Percentiles rank a stretch among this genome's conserved stretches.
Evolutionary conservation across 2,113 vertebrate species (phyloP).

Genomic region (Cygnus buccinator): DNA sequence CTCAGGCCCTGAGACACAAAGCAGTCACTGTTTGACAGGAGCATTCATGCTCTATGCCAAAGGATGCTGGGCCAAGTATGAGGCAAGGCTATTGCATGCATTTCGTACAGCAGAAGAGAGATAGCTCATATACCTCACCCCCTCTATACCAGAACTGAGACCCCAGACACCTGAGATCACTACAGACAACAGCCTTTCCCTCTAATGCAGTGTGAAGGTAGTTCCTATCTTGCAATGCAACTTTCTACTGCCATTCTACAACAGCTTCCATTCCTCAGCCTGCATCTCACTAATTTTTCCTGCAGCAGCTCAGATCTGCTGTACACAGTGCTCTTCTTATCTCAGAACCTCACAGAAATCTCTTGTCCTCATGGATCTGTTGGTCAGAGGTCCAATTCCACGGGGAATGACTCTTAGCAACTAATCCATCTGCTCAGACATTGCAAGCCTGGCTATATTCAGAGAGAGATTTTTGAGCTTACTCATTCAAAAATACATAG

Average conservation of each 20-base stretch:
- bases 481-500: background rate
- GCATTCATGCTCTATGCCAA: slow-evolving; percentile 22
- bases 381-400: background rate
- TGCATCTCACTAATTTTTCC: background rate
- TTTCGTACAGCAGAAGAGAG: background rate
- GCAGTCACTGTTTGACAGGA: slow-evolving; percentile 60
- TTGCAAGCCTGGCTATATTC: background rate
- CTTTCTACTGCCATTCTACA: background rate
- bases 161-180: background rate
- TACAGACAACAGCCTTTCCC: background rate
- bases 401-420: background rate
- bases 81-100: background rate
- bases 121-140: background rate
- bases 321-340: background rate
- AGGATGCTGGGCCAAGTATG: slow-evolving; percentile 15
- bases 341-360: background rate
- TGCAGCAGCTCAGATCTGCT: background rate
- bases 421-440: background rate
- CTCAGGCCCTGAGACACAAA: slow-evolving; percentile 53
- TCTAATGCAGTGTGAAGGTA: background rate
- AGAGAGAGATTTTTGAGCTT: background rate
- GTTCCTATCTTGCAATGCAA: background rate
- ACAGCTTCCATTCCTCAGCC: background rate
- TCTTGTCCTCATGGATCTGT: background rate
- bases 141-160: background rate